phyloP scores from a whole-genome alignment of 53 echinoderm and acorn worm genomes.

The Antedon mediterranea region DNA sequence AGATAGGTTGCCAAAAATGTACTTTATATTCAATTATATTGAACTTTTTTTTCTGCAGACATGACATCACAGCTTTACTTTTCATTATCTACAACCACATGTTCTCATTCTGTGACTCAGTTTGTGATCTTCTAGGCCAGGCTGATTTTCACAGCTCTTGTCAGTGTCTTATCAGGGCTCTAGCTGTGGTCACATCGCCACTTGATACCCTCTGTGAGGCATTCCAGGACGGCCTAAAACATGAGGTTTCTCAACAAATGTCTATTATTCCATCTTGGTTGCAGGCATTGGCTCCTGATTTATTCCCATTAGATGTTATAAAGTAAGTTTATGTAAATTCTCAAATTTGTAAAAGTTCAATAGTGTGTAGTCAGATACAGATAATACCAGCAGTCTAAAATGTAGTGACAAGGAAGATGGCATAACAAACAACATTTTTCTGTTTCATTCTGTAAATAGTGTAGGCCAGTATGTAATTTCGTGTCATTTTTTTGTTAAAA shows the following conservation, averaged over 20 bases:
- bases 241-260: conserved; percentile 39
- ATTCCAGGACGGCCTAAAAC: conserved; percentile 60
- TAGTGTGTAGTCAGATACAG: no score
- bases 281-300: conserved; percentile 31
- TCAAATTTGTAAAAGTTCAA: no score
- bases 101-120: conserved; percentile 38
- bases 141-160: conserved; percentile 62
- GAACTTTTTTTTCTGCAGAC: conserved; percentile 19
- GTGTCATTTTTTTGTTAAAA: no score
- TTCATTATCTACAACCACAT: conserved; percentile 53
- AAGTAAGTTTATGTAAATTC: background rate
- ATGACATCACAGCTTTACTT: conserved; percentile 72
- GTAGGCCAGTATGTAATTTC: no score
- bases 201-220: conserved; percentile 64
- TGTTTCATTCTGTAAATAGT: no score
- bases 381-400: no score
- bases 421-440: no score
- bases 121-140: conserved; percentile 46
- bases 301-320: background rate
- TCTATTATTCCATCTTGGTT: conserved; percentile 56
- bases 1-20: no score
- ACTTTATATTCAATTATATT: background rate
- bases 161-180: conserved; percentile 47
- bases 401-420: no score
- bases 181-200: conserved; percentile 68